Percentiles rank a stretch among this genome's conserved stretches.
These are phyloP conservation scores for pig (Sus scrofa) DNA, from an alignment of 2,113 vertebrate genomes.

Conservation along the genomic window T2T-Sscrofa CM000812.6:838501-839000, in stretches of 20 bases:
- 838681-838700: not conserved
- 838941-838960: not conserved
- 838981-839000: not conserved
- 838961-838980: not conserved
- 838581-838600: not conserved
- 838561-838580: too few species aligned
- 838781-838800: not conserved
- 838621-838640: not conserved
- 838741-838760: not conserved
- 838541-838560: not conserved
- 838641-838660: not conserved
- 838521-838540: not conserved
- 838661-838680: not conserved
- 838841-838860: not conserved
- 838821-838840: not conserved
- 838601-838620: not conserved
- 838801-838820: not conserved
- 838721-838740: not conserved
- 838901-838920: not conserved
- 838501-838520: not conserved
- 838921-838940: not conserved
- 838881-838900: not conserved
- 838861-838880: not conserved
- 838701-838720: too few species aligned
- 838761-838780: not conserved